These are phyloP conservation scores for Salpingus planirostris DNA, from an alignment of 2,888 invertebrate genomes.

Conservation along the genomic window DNA sequence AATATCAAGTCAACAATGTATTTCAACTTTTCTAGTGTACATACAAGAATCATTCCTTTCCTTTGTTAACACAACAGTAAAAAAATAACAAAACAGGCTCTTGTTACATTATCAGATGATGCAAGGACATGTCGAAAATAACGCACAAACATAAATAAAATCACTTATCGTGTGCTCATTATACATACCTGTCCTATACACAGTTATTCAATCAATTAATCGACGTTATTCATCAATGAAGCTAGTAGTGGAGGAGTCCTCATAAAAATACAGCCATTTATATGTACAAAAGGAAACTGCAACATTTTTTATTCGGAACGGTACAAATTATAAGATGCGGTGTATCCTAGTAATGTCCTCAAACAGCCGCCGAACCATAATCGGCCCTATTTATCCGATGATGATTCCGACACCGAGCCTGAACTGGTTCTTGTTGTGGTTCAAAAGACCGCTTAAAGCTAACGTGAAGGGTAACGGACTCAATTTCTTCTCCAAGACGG, in stretches of 20 bases:
- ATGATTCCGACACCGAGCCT: constrained; percentile 91
- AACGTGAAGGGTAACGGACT: constrained; percentile 90
- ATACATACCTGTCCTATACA: no score
- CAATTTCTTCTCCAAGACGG: constrained; percentile 88
- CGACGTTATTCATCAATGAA: no score
- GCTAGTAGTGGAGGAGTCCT: no score
- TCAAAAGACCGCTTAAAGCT: constrained; percentile 83
- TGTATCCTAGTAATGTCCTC: no score
- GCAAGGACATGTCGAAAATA: no score
- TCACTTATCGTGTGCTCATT: no score
- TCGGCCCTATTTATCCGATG: constrained; percentile 64
- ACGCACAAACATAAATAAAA: no score
- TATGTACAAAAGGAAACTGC: constrained; percentile 2
- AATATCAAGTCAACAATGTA: constrained; percentile 10
- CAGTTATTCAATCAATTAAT: no score
- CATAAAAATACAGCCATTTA: no score
- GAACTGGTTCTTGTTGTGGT: constrained; percentile 87
- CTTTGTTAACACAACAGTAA: constrained; percentile 22
- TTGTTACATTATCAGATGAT: no score
- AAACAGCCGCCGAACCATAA: no score
- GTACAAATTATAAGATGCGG: constrained; percentile 13
- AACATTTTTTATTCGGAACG: constrained; percentile 8
- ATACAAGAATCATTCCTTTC: no score
- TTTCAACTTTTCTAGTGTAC: constrained; percentile 25
- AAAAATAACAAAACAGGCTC: constrained; percentile 21